phyloP scores from a whole-genome alignment of 2,113 vertebrate genomes.

The Burhinus bistriatus region DNA sequence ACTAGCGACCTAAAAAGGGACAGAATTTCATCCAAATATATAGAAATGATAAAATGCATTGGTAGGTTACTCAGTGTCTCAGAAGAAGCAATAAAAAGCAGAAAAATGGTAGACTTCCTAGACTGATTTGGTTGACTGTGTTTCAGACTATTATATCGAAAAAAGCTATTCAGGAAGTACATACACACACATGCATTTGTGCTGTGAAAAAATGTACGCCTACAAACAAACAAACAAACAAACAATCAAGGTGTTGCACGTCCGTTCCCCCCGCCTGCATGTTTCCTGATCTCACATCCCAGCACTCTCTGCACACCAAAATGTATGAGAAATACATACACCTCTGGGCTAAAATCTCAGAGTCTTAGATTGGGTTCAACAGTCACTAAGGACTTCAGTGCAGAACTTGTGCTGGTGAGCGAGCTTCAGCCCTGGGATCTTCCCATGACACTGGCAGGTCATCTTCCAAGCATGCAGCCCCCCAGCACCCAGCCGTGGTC shows the following conservation, averaged over 20 bases:
- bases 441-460: background rate
- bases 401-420: background rate
- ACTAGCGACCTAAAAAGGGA: background rate
- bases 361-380: background rate
- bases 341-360: background rate
- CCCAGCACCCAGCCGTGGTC: background rate
- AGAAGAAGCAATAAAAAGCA: background rate
- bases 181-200: background rate
- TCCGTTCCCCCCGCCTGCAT: background rate
- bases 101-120: background rate
- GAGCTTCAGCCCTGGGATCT: background rate
- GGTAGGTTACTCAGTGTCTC: background rate
- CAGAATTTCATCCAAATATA: background rate
- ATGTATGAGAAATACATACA: background rate
- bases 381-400: background rate
- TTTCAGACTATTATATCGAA: background rate
- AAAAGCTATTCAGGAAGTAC: background rate
- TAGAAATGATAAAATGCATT: background rate
- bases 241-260: background rate
- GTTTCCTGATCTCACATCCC: background rate
- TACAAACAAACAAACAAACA: background rate
- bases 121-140: background rate
- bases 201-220: background rate
- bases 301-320: background rate
- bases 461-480: background rate